Percentiles rank a stretch among this genome's conserved stretches.
Conservation (phyloP, 2,797 vertebrate species). For the Pipistrellus kuhlii region DNA sequence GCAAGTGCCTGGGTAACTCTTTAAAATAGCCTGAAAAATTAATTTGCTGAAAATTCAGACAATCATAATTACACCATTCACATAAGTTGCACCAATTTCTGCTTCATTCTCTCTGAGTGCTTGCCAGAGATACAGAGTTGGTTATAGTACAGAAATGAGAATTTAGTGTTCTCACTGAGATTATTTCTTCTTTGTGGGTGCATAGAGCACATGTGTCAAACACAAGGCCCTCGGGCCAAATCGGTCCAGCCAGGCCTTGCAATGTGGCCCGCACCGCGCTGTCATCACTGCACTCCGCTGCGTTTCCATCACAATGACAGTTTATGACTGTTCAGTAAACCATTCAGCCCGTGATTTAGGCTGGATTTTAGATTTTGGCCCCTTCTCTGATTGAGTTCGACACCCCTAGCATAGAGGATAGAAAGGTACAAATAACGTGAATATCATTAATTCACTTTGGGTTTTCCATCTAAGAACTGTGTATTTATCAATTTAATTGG, state of each 20-base stretch:
- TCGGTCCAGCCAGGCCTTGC: too few species aligned
- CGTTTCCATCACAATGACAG: too few species aligned
- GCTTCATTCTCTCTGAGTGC: neutral
- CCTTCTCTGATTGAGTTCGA: too few species aligned
- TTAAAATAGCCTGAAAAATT: slow-evolving; percentile 38
- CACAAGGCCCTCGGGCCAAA: too few species aligned
- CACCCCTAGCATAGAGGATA: neutral
- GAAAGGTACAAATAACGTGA: neutral
- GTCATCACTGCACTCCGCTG: too few species aligned
- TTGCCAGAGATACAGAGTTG: neutral
- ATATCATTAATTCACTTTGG: neutral
- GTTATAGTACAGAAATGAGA: neutral
- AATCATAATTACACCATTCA: slow-evolving; percentile 34
- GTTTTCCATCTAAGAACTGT: neutral
- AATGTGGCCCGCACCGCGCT: too few species aligned
- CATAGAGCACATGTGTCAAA: too few species aligned
- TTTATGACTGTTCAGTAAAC: too few species aligned
- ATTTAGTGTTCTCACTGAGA: neutral
- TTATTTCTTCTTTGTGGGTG: neutral
- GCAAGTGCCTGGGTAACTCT: neutral
- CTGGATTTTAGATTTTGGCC: too few species aligned
- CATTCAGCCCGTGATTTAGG: too few species aligned
- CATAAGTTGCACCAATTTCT: slow-evolving; percentile 38
- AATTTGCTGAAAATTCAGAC: slow-evolving; percentile 59
- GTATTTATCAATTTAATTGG: neutral